phyloP scores from a whole-genome alignment of 2,888 invertebrate species.

The Ochropleura leucogaster region DNA sequence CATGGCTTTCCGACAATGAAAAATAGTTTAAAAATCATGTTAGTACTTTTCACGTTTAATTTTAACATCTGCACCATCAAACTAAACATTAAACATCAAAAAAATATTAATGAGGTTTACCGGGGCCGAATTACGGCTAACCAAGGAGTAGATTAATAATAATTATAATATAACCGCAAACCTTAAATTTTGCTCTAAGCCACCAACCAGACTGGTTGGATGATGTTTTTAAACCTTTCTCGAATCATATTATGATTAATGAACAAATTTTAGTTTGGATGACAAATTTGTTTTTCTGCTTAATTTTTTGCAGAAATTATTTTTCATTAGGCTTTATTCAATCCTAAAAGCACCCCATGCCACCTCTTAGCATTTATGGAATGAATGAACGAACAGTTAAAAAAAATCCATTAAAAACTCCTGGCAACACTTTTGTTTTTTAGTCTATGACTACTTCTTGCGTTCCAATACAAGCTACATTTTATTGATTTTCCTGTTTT shows the following conservation, averaged over 20 bases:
- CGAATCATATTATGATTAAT: neutral
- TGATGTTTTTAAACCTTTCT: neutral
- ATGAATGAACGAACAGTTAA: slow-evolving; percentile 5
- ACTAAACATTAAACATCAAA: neutral
- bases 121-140: neutral
- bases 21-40: neutral
- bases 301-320: rapidly evolving
- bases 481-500: slow-evolving; percentile 30
- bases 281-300: neutral
- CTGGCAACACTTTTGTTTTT: slow-evolving; percentile 26
- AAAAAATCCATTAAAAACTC: neutral
- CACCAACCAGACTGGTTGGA: too few relatives aligned
- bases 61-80: neutral
- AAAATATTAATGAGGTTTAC: neutral
- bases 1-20: neutral
- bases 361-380: neutral
- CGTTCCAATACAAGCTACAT: slow-evolving; percentile 68
- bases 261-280: neutral
- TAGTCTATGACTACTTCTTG: slow-evolving; percentile 25
- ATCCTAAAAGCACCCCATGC: neutral
- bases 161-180: neutral
- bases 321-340: neutral
- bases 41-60: neutral
- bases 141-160: too few relatives aligned
- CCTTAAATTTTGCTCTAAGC: neutral